These are phyloP conservation scores for Vireo altiloquus DNA, from an alignment of 2,113 vertebrate species.

Conservation along the genomic window DNA sequence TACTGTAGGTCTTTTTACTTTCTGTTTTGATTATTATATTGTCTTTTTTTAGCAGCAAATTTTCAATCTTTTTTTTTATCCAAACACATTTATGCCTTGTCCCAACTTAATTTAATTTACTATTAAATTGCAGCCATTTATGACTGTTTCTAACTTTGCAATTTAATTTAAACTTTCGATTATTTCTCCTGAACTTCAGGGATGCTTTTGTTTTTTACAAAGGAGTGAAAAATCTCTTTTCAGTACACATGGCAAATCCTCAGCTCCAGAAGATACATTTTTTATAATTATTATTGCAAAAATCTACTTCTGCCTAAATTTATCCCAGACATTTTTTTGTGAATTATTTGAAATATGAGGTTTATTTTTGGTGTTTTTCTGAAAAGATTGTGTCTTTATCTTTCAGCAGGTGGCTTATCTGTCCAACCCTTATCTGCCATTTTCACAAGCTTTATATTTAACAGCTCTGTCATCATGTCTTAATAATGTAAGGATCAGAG, in stretches of 20 bases:
- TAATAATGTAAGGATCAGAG: neutral
- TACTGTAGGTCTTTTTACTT: neutral
- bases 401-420: neutral
- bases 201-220: neutral
- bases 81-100: neutral
- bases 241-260: neutral
- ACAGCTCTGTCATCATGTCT: neutral
- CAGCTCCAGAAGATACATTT: neutral
- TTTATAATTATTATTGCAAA: neutral
- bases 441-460: neutral
- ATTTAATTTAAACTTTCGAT: neutral
- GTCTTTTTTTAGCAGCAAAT: neutral
- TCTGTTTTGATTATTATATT: neutral
- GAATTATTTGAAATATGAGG: neutral
- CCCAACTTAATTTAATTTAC: conserved; percentile 13
- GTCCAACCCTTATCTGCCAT: neutral
- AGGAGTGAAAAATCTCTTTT: neutral
- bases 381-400: neutral
- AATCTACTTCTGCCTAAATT: neutral
- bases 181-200: neutral
- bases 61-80: neutral
- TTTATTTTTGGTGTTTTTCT: neutral
- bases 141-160: neutral
- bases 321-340: neutral
- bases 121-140: neutral